These are phyloP conservation scores for Bos javanicus DNA, from an alignment of 2,113 vertebrate genomes.

Conservation along the genomic window DNA sequence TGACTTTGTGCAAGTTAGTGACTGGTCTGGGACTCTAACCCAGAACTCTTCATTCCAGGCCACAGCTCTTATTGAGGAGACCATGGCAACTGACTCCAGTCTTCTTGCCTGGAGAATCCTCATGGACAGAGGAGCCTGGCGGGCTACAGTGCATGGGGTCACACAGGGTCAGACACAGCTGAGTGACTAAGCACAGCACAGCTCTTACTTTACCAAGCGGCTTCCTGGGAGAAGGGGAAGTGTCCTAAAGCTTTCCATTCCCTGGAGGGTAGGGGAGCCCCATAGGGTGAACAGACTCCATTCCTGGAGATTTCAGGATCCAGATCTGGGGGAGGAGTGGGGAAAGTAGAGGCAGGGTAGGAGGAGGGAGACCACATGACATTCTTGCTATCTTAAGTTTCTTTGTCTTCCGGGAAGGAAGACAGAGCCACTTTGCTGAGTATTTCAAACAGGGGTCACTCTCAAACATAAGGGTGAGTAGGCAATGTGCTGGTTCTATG, in stretches of 20 bases:
- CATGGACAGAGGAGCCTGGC: not conserved
- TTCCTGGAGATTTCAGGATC: not conserved
- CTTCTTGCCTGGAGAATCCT: not conserved
- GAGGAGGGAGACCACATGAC: not conserved
- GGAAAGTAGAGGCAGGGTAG: not conserved
- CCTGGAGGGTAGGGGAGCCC: not conserved
- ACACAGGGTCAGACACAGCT: not conserved
- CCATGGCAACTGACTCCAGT: not conserved
- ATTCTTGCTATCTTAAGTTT: not conserved
- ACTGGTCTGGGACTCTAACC: not conserved
- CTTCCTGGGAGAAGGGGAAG: not conserved
- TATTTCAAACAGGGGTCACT: not conserved
- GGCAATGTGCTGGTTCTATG: not conserved
- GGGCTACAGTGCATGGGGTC: not conserved
- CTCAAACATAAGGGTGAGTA: not conserved
- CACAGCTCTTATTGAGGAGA: not conserved
- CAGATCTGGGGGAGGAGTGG: not conserved
- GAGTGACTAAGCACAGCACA: not conserved
- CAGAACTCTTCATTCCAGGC: not conserved
- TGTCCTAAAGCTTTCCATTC: not conserved
- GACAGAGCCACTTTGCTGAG: not conserved
- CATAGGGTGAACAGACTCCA: not conserved
- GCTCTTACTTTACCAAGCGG: not conserved
- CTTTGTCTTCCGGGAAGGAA: conserved; percentile 32
- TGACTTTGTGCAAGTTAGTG: not conserved